Conservation (phyloP, 2,888 invertebrate genomes). For the Choreutis nemorana region DNA sequence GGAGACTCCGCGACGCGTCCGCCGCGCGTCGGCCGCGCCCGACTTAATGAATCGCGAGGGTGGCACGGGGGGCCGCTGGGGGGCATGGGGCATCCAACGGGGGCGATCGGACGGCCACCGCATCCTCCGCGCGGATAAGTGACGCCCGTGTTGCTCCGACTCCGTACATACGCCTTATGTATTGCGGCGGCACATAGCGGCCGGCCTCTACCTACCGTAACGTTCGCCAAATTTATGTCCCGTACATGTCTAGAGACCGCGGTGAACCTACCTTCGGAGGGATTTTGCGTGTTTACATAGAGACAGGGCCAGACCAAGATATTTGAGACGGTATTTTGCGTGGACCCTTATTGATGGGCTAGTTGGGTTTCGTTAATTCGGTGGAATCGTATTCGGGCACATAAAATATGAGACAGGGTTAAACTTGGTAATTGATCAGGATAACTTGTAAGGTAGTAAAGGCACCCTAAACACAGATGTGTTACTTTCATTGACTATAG, state of each 20-base stretch:
- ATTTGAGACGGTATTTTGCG: conserved; percentile 54
- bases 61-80: conserved; percentile 31
- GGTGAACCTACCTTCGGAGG: conserved; percentile 63
- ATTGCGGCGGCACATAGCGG: conserved; percentile 42
- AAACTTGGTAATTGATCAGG: too few species aligned
- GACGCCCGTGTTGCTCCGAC: conserved; percentile 61
- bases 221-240: conserved; percentile 66
- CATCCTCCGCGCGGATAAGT: conserved; percentile 66
- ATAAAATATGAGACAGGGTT: neutral
- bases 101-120: conserved; percentile 60
- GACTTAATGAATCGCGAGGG: conserved; percentile 62
- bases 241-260: conserved; percentile 66
- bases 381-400: neutral
- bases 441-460: too few species aligned
- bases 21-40: conserved; percentile 64
- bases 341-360: conserved; percentile 56
- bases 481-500: too few species aligned
- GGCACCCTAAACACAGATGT: too few species aligned
- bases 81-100: conserved; percentile 28
- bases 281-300: conserved; percentile 65
- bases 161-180: conserved; percentile 37
- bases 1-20: conserved; percentile 65
- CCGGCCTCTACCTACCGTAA: conserved; percentile 59
- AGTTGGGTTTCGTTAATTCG: conserved; percentile 20
- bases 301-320: conserved; percentile 47